These are phyloP conservation scores for Lobophora halterata DNA, from an alignment of 2,888 invertebrate species.

Conservation along the genomic window DNA sequence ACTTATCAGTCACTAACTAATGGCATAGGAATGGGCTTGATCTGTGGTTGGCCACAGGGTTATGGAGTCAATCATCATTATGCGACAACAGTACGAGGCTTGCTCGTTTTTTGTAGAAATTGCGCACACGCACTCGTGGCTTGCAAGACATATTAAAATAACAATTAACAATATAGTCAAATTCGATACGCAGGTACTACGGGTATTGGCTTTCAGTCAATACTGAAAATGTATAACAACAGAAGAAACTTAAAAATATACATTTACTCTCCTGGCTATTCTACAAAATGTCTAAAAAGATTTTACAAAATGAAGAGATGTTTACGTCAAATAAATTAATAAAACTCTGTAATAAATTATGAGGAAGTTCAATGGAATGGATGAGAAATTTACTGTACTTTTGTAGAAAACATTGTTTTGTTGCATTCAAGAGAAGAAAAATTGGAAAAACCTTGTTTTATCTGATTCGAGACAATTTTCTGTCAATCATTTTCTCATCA, in stretches of 20 bases:
- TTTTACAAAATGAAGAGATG: slow-evolving; percentile 4
- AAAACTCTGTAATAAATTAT: slow-evolving; percentile 7
- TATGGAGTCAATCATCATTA: no score
- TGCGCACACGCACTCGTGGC: no score
- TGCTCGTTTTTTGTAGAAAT: no score
- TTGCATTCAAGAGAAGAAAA: slow-evolving; percentile 14
- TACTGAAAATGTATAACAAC: slow-evolving; percentile 11
- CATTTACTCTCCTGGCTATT: slow-evolving; percentile 6
- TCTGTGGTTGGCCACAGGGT: no score
- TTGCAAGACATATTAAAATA: slow-evolving; percentile 4
- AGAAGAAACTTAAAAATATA: slow-evolving; percentile 9
- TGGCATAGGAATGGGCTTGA: no score
- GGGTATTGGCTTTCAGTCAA: slow-evolving; percentile 12
- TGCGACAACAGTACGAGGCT: no score
- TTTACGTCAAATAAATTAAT: slow-evolving; percentile 14
- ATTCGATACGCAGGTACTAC: slow-evolving; percentile 8
- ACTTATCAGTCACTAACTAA: no score
- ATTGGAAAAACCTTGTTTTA: neutral
- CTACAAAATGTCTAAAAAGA: slow-evolving; percentile 2
- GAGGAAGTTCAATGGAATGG: slow-evolving; percentile 14
- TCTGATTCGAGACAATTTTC: no score
- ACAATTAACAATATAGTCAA: slow-evolving; percentile 15
- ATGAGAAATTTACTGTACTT: slow-evolving; percentile 6
- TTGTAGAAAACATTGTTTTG: slow-evolving; percentile 9
- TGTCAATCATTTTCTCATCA: no score